phyloP scores from a whole-genome alignment of 2,888 invertebrate genomes.

The Pediacus dermestoides region DNA sequence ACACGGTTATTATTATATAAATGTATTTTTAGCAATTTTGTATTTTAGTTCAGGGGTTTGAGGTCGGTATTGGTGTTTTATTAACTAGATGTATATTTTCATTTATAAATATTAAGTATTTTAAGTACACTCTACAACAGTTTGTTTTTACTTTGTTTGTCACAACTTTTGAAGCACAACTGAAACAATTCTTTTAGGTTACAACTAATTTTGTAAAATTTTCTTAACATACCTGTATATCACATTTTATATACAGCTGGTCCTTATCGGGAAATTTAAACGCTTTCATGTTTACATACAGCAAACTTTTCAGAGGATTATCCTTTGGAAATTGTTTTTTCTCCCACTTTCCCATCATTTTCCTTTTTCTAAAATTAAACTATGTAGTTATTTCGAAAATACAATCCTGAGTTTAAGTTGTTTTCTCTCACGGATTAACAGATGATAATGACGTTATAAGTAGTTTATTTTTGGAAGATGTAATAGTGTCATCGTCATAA shows the following conservation, averaged over 20 bases:
- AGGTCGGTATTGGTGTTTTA: too few species aligned
- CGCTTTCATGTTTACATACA: slow-evolving; percentile 64
- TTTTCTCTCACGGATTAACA: too few species aligned
- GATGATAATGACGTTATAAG: too few species aligned
- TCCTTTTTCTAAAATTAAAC: slow-evolving; percentile 55
- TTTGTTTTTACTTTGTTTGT: slow-evolving; percentile 4
- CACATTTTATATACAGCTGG: slow-evolving; percentile 70
- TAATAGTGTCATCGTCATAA: slow-evolving; percentile 62
- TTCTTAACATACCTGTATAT: slow-evolving; percentile 59
- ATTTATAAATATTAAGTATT: too few species aligned
- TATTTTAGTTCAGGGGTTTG: too few species aligned
- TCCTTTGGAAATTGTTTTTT: slow-evolving; percentile 48
- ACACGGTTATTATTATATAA: too few species aligned
- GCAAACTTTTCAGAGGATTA: slow-evolving; percentile 16
- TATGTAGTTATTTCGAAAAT: too few species aligned
- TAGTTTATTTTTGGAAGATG: slow-evolving; percentile 35
- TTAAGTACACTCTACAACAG: too few species aligned
- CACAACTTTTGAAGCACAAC: slow-evolving; percentile 3
- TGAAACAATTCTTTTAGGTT: background rate
- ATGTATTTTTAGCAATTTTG: too few species aligned
- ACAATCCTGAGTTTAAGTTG: too few species aligned
- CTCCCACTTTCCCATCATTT: slow-evolving; percentile 63
- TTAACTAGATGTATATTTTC: too few species aligned
- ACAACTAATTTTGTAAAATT: background rate
- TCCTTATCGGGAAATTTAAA: slow-evolving; percentile 73